phyloP scores from a whole-genome alignment of 2,797 vertebrate genomes.

The Bradypodion pumilum region DNA sequence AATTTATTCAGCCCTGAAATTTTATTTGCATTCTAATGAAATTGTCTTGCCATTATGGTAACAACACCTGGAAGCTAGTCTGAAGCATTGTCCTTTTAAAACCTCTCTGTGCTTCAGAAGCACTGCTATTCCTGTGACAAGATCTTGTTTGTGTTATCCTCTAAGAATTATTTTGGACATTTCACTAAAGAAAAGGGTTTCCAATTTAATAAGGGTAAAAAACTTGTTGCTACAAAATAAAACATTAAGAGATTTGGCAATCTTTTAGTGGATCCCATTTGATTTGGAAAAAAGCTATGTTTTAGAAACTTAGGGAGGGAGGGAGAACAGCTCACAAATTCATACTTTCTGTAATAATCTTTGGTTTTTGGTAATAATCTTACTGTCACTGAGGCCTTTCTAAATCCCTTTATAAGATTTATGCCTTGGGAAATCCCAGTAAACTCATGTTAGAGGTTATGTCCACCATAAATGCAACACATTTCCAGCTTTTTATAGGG shows the following conservation, averaged over 20 bases:
- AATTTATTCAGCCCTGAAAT: background rate
- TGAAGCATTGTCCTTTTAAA: background rate
- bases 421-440: background rate
- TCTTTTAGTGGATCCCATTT: background rate
- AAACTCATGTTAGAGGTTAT: background rate
- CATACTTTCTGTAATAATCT: background rate
- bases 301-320: background rate
- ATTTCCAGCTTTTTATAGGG: background rate
- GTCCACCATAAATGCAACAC: slow-evolving; percentile 4
- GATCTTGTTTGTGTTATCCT: background rate
- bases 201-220: background rate
- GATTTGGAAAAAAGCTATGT: background rate
- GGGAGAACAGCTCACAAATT: background rate
- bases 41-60: slow-evolving; percentile 7
- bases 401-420: background rate
- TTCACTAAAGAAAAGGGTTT: slow-evolving; percentile 15
- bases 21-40: background rate
- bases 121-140: background rate
- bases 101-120: background rate
- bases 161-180: background rate
- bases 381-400: background rate
- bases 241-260: background rate
- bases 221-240: background rate
- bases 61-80: slow-evolving; percentile 30
- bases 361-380: background rate